phyloP scores from a whole-genome alignment of 2,797 vertebrate species.

The Sebastes matsubarae region DNA sequence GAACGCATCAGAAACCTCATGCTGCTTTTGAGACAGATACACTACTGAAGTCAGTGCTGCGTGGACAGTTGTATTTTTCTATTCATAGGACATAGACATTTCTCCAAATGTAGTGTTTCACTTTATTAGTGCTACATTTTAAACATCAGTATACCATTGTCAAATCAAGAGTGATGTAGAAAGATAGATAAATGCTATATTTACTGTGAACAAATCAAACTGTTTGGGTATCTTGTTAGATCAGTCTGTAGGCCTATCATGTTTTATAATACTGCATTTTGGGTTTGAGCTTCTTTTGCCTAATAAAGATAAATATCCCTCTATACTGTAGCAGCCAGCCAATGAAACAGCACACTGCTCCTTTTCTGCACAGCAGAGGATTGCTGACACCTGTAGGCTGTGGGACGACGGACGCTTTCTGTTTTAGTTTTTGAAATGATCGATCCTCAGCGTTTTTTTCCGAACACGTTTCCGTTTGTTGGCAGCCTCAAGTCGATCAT shows the following conservation, averaged over 20 bases:
- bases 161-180: not conserved
- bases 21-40: slow-evolving; percentile 77
- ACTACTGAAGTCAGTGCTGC: slow-evolving; percentile 58
- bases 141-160: not conserved
- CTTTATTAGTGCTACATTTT: not conserved
- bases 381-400: not conserved
- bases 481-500: too few species aligned
- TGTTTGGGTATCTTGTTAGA: not conserved
- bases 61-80: not conserved
- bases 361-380: not conserved
- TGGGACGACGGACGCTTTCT: not conserved
- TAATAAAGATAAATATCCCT: not conserved
- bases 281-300: not conserved
- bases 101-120: not conserved
- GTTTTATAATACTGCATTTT: not conserved
- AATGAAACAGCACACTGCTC: not conserved
- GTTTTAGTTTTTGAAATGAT: too few species aligned
- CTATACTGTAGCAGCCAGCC: not conserved
- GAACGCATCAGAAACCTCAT: slow-evolving; percentile 76
- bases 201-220: not conserved
- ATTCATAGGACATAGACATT: not conserved
- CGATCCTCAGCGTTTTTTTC: too few species aligned
- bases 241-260: not conserved
- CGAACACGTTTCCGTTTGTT: too few species aligned
- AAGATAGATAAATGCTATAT: not conserved